Conservation (phyloP, 2,888 invertebrate species). For the Pachydiplax longipennis region DNA sequence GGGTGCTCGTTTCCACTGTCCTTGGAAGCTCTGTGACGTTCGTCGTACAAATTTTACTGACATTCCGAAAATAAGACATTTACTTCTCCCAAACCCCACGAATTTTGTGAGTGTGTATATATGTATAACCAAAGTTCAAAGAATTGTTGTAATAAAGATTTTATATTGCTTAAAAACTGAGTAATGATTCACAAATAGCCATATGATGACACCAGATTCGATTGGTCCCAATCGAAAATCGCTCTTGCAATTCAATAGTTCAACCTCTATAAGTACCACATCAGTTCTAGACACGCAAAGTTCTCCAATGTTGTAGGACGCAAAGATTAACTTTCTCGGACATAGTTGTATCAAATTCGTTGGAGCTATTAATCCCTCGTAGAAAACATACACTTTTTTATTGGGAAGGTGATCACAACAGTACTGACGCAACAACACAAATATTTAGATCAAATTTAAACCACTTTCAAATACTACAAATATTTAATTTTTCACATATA, state of each 20-base stretch:
- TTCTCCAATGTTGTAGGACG: not conserved
- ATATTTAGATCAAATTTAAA: too few species aligned
- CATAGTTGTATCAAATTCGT: too few species aligned
- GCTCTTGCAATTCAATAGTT: not conserved
- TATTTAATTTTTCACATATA: too few species aligned
- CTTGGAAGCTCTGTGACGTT: not conserved
- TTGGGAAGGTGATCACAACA: too few species aligned
- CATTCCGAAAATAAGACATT: not conserved
- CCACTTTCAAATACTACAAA: too few species aligned
- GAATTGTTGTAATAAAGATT: constrained; percentile 12
- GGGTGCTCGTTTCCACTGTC: not conserved
- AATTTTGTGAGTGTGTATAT: constrained; percentile 3
- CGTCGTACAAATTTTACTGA: not conserved
- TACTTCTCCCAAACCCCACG: not conserved
- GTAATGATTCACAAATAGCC: not conserved
- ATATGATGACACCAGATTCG: not conserved
- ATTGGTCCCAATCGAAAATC: not conserved
- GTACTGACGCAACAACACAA: too few species aligned
- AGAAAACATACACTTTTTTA: too few species aligned
- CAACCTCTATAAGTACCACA: not conserved
- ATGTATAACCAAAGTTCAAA: constrained; percentile 33
- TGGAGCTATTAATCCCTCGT: too few species aligned
- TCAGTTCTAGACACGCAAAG: not conserved
- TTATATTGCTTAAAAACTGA: not conserved
- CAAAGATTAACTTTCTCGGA: not conserved